A percentile compares a stretch with the other conserved stretches of the same genome.
Conservation (phyloP, 2,888 invertebrate genomes). For the Tinea trinotella region DNA sequence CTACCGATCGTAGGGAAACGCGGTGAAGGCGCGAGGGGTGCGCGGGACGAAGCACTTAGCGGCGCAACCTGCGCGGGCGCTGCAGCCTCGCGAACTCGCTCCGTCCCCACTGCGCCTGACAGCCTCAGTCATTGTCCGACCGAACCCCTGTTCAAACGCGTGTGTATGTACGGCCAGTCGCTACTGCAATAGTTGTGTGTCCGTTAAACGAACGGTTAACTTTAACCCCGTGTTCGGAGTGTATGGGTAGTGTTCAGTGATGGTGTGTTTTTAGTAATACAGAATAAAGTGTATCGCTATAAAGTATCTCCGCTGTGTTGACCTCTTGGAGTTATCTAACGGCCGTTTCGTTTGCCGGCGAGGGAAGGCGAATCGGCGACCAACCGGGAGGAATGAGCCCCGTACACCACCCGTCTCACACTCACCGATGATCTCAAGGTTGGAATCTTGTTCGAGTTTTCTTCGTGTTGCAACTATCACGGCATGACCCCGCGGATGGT, state of each 20-base stretch:
- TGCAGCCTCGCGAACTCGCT: constrained; percentile 23
- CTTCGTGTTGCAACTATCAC: constrained; percentile 15
- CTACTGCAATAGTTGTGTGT: constrained; percentile 56
- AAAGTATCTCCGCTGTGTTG: constrained; percentile 58
- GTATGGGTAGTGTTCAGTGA: constrained; percentile 62
- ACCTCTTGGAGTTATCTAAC: constrained; percentile 57
- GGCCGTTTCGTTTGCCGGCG: constrained; percentile 63
- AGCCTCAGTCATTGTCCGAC: constrained; percentile 65
- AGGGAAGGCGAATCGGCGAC: constrained; percentile 59
- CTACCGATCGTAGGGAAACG: not conserved
- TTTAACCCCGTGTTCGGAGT: constrained; percentile 47
- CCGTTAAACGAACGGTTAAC: constrained; percentile 56
- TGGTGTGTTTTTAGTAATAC: constrained; percentile 69
- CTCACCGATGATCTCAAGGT: constrained; percentile 73
- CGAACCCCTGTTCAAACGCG: constrained; percentile 58
- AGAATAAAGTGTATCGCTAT: constrained; percentile 64
- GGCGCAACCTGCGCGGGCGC: constrained; percentile 44
- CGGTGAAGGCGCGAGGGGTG: constrained; percentile 23
- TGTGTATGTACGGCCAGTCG: constrained; percentile 49
- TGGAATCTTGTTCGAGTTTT: constrained; percentile 37
- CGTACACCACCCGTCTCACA: constrained; percentile 59
- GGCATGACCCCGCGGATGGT: constrained; percentile 24
- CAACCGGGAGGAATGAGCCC: constrained; percentile 71
- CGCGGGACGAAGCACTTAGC: constrained; percentile 29
- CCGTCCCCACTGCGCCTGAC: constrained; percentile 41